Evolutionary conservation across 2,888 invertebrate species (phyloP), one percentile per base, ranked within the genome.

Genomic region (Lacanobia wlatinum): DNA sequence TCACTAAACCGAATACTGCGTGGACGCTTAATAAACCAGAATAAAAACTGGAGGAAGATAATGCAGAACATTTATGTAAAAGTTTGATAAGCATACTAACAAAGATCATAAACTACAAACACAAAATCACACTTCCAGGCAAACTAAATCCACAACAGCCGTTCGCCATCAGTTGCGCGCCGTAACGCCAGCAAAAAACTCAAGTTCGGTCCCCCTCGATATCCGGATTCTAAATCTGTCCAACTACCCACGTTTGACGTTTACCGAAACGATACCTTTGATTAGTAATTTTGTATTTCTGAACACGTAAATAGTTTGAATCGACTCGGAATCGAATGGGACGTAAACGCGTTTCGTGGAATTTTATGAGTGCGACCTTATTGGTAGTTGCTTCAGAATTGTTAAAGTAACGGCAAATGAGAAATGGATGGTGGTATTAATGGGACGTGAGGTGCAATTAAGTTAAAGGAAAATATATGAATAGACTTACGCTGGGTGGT

Each of bases 211-310:
- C 93, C 92, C 91, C 91, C 93, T 91, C 89, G 89, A 93, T 94
- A 94, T 95, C 94, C 94, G 92, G 90, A 87, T 89, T 94, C 95
- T 93, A 95, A 94, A 95, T 94, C 90, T 83, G 94, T 92, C 85
- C 85, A 86, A 84, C 87, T 84, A 87, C 66, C 82, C 86, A 84
- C 90, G 80, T 89, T 87, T 91, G 92, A 93, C 93, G 89, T 90
- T 86, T 86, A 86, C 89, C 85, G 87, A 89, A 87, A 87, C 84
- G 89, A 87, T 87, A 89, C 87, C 88, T 89, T 89, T 90, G 90
- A 91, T 91, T 90, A 88, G 90, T 91, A 89, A 90, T 91, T 89
- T 89, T 84, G 84, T 72, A 82, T 86, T 86, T 83, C 84, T 69
- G 70, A 73, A 83, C 84, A 85, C 87, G 78, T 85, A 82, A 85